Conservation (phyloP, 1,140 invertebrate genomes). For the Calosoma granatense region DNA sequence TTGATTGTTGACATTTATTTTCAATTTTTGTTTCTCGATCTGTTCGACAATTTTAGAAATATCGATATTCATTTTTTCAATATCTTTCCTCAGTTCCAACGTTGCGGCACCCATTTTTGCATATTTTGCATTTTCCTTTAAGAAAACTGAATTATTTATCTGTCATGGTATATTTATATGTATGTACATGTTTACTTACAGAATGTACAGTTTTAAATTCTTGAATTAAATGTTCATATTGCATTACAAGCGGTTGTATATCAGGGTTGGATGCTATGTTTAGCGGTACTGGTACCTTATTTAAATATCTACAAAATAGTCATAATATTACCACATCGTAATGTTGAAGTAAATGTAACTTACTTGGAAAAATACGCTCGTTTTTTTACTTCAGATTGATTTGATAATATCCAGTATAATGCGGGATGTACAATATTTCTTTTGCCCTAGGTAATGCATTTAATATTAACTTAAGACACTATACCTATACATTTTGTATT, state of each 20-base stretch:
- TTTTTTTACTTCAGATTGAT: not conserved
- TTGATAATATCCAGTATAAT: not conserved
- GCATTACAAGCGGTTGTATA: not conserved
- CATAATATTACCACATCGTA: too few species aligned
- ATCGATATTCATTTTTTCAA: not conserved
- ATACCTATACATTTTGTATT: not conserved
- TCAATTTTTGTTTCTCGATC: not conserved
- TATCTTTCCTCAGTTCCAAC: not conserved
- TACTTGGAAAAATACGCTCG: not conserved
- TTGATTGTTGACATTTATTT: not conserved
- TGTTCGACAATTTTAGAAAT: not conserved
- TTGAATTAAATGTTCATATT: not conserved
- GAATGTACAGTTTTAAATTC: not conserved
- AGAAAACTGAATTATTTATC: not conserved
- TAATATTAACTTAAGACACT: not conserved
- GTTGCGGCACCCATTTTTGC: not conserved
- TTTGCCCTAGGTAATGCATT: not conserved
- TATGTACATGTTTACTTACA: not conserved
- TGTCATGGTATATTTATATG: not conserved
- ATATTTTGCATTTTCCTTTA: not conserved
- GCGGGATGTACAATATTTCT: not conserved
- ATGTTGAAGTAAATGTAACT: too few species aligned
- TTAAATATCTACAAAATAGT: constrained; percentile 1
- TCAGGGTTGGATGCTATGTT: not conserved
- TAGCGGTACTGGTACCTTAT: not conserved